Evolutionary conservation across 2,888 invertebrate species (phyloP), one percentile per base, ranked within the genome.

Genomic region (Reticulitermes lucifugus): DNA sequence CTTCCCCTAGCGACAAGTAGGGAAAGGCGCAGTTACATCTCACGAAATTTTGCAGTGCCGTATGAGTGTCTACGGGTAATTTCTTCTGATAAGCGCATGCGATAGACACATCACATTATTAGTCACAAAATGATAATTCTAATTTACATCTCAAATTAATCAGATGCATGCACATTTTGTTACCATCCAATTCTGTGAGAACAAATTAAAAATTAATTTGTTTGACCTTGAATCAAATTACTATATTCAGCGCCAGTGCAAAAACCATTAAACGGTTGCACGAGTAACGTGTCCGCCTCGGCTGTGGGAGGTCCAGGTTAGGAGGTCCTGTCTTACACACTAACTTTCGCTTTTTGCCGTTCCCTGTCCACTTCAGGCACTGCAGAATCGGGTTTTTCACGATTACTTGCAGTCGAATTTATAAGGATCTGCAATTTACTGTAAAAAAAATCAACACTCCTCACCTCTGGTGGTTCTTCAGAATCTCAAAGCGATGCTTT

Each of bases 151-250:
- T 73, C 41, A 73, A 73, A 73, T 73, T n/a, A 73, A 18, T 73
- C 73, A 73, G 25, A 60, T 6, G 18, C 73, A 3, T 7, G 73
- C 9, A 41, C 35, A 9, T 5, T 41, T 21, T 41, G 14, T 41
- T 73, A 6, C 73, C 41, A 41, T 25, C 71, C 71, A 29, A 71
- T 71, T 71, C 71, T 25, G 29, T 29, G 29, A 9, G 25, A 71
- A 71, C 71, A 71, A 71, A 71, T 71, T 71, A 71, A 71, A 18
- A 29, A 71, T 71, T 35, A 73, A 73, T 73, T 73, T 12, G 21
- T 73, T 5, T 35, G 41, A 14, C 73, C 35, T 73, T 73, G 35
- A 41, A 41, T 35, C 5, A 73, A 41, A 41, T 41, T 35, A 73
- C 41, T 73, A 18, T 21, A 29, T 41, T 73, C 21, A 14, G 2